Percentiles rank a stretch among this genome's conserved stretches.
These are phyloP conservation scores for Chymomyza amoena DNA, from an alignment of 2,888 invertebrate genomes.

Conservation along the genomic window DNA sequence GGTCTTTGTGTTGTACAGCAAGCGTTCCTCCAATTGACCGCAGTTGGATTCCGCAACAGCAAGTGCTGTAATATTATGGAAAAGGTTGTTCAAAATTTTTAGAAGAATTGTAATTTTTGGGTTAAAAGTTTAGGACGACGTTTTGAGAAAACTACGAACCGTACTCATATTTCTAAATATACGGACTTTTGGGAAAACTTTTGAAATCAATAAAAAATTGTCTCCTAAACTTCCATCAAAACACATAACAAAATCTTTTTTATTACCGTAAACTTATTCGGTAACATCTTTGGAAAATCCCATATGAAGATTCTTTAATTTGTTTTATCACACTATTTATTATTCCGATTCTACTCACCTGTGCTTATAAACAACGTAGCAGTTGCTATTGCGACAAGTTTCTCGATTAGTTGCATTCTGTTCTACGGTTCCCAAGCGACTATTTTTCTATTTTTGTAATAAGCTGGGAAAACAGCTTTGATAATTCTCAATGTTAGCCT, in stretches of 20 bases:
- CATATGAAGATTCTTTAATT: background rate
- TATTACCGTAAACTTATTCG: too few relatives aligned
- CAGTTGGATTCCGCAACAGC: conserved; percentile 19
- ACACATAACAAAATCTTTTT: too few relatives aligned
- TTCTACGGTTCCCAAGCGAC: background rate
- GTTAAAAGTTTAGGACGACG: too few relatives aligned
- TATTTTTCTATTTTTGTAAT: background rate
- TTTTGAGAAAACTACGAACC: too few relatives aligned
- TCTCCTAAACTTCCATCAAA: too few relatives aligned
- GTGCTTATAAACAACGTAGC: background rate
- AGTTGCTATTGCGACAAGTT: background rate
- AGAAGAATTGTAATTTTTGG: too few relatives aligned
- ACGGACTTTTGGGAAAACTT: too few relatives aligned
- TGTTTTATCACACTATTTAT: background rate
- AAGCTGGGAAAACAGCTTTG: background rate
- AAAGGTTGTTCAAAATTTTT: too few relatives aligned
- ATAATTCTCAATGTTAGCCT: background rate
- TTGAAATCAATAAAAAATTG: too few relatives aligned
- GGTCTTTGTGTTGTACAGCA: conserved; percentile 22
- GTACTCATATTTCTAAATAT: too few relatives aligned
- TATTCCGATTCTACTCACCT: background rate
- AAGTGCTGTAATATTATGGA: background rate
- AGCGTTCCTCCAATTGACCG: conserved; percentile 42
- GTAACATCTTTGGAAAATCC: background rate
- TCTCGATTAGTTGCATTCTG: background rate